Base-by-base conservation (phyloP, 2,113 vertebrate genomes). In the Sturnus vulgaris region DNA sequence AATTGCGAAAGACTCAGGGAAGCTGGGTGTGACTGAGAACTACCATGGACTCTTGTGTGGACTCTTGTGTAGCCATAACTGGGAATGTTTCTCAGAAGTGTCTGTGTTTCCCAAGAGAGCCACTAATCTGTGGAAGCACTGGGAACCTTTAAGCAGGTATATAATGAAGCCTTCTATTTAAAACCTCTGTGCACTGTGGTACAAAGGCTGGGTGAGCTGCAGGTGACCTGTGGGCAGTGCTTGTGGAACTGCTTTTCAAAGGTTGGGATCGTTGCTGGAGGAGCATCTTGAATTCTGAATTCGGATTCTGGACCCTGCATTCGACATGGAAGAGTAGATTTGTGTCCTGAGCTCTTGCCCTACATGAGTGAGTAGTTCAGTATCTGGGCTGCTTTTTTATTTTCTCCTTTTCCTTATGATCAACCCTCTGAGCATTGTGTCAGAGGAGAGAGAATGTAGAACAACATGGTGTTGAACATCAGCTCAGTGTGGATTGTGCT, bases 11-110 rank as follows among this genome's bases (percentile, higher is more conserved):
- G 33, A 12, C 22, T 60, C 0, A 0, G 27, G 22, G 31, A 94
- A 68, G 22, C 37, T 0, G 1, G 4, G 22, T 12, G 37, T 86
- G 53, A 15, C 52, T 73, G 55, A 66, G 42, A 71, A 25, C 52
- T 52, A 7, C 47, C 6, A 9, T 70, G 65, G 27, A 21, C 39
- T 56, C 1, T 0, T 53, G 42, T 19, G 11, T 70, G 65, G 27
- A 21, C 39, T 56, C 1, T 0, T 53, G 42, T 19, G 11, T 22
- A 47, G 33, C 17, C 9, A 0, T 40, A 68, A 35, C 16, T 50
- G 33, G 35, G 39, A 24, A 56, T 13, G 14, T 50, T 59, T 46
- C 33, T 68, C 18, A 4, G 14, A 59, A 60, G 33, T 2, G 1
- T 37, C 1, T 7, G 13, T 66, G 18, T 42, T 91, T 92, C 59